phyloP scores from a whole-genome alignment of 2,797 vertebrate genomes.

The Chrysolophus pictus region DNA sequence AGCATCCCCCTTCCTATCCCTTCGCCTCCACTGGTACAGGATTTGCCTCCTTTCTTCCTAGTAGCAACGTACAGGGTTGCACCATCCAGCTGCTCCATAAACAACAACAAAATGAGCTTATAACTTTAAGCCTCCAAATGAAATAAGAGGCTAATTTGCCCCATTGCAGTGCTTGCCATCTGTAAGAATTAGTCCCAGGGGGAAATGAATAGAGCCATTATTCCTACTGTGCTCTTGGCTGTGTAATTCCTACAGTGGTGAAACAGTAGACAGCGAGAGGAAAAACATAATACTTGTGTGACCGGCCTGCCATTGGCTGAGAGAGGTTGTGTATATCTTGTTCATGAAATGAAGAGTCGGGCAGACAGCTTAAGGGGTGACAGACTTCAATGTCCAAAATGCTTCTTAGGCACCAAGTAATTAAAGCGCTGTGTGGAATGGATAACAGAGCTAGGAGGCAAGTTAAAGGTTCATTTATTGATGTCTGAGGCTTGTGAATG shows the following conservation, averaged over 20 bases:
- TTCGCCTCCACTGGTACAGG: neutral
- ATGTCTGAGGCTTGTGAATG: conserved; percentile 30
- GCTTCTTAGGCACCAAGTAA: conserved; percentile 75
- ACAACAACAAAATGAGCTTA: conserved; percentile 75
- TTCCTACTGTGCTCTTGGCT: conserved; percentile 67
- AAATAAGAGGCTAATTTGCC: conserved; percentile 79
- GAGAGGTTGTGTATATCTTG: conserved; percentile 82
- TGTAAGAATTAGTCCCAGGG: conserved; percentile 75
- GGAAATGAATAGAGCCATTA: conserved; percentile 78
- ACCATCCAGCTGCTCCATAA: conserved; percentile 20
- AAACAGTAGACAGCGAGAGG: conserved; percentile 94
- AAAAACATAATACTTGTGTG: conserved; percentile 99
- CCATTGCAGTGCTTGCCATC: conserved; percentile 67
- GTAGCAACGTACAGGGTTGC: conserved; percentile 43
- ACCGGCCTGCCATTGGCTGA: conserved; percentile 89
- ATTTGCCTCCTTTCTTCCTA: conserved; percentile 17
- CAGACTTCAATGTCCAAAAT: conserved; percentile 62
- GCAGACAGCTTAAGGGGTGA: conserved; percentile 80
- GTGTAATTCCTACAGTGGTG: conserved; percentile 83
- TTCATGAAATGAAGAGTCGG: conserved; percentile 84
- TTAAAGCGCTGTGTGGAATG: conserved; percentile 59
- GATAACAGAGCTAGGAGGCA: conserved; percentile 29
- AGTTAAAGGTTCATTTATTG: conserved; percentile 31
- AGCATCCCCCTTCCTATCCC: conserved; percentile 3
- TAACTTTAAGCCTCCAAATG: conserved; percentile 60